Evolutionary conservation across 2,797 vertebrate genomes (phyloP).

Genomic region (Phalanger gymnotis): DNA sequence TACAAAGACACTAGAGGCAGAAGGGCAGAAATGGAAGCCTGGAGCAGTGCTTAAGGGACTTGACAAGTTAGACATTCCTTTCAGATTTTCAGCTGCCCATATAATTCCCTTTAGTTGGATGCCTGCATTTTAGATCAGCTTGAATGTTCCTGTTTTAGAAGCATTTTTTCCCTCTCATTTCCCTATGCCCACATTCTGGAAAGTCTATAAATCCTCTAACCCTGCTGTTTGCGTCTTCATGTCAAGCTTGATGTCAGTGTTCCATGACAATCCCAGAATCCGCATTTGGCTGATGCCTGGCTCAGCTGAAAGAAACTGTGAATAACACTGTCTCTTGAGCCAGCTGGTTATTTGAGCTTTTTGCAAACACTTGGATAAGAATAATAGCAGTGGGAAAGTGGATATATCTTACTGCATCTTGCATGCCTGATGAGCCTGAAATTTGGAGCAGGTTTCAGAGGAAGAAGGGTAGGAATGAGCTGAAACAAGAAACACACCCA

Average conservation of each 20-base stretch:
- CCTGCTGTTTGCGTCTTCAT: conserved; percentile 30
- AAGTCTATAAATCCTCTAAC: background rate
- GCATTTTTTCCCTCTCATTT: background rate
- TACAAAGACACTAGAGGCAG: background rate
- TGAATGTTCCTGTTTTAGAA: background rate
- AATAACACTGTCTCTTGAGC: conserved; percentile 38
- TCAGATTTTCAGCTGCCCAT: background rate
- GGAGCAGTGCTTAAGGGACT: background rate
- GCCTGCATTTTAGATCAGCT: background rate
- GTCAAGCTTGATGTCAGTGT: background rate
- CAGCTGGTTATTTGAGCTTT: conserved; percentile 57
- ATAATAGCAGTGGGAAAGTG: conserved; percentile 26
- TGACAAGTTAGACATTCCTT: background rate
- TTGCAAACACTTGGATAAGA: conserved; percentile 31
- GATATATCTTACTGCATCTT: conserved; percentile 54
- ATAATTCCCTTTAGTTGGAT: background rate
- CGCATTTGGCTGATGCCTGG: background rate
- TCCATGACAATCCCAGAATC: conserved; percentile 24
- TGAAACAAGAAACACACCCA: conserved; percentile 1
- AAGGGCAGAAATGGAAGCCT: background rate
- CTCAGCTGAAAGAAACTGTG: conserved; percentile 20
- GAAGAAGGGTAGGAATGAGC: background rate
- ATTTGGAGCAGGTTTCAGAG: conserved; percentile 40
- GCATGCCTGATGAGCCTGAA: conserved; percentile 27
- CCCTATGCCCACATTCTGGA: background rate